Evolutionary conservation across 2,797 vertebrate species (phyloP).

Genomic region (Pagetopsis macropterus): DNA sequence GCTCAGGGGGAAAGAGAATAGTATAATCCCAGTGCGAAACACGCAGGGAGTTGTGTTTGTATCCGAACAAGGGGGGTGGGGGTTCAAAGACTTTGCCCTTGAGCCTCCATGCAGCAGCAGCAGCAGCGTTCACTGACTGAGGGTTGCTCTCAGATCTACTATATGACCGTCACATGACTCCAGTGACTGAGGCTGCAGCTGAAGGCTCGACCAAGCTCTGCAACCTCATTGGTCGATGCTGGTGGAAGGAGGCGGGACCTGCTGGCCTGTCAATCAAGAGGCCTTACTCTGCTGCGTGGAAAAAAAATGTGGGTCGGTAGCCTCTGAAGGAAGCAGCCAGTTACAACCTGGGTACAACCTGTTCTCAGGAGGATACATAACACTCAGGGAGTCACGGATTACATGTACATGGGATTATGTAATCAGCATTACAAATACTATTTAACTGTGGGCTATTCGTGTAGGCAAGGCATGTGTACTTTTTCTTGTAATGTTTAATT

Average conservation of each 20-base stretch:
- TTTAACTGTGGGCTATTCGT: no score
- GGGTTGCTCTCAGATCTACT: constrained; percentile 77
- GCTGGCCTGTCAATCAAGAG: constrained; percentile 48
- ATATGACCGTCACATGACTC: constrained; percentile 85
- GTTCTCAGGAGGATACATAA: constrained; percentile 4
- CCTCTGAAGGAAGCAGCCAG: constrained; percentile 8
- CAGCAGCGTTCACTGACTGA: constrained; percentile 59
- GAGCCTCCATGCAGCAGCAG: constrained; percentile 60
- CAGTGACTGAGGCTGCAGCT: constrained; percentile 81
- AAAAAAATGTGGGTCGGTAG: constrained; percentile 50
- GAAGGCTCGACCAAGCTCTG: constrained; percentile 90
- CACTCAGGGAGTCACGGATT: not conserved
- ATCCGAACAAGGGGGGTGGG: constrained; percentile 18
- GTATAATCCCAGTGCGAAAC: constrained; percentile 35
- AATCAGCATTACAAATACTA: no score
- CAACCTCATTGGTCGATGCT: constrained; percentile 80
- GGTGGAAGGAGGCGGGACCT: constrained; percentile 63
- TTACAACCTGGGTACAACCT: not conserved
- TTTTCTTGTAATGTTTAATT: no score
- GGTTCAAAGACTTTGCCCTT: constrained; percentile 61
- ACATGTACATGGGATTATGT: no score
- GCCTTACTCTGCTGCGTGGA: constrained; percentile 43
- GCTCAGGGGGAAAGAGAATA: not conserved
- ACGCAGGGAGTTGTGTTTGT: not conserved
- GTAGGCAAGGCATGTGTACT: no score